A percentile compares a stretch with the other conserved stretches of the same genome.
phyloP scores from a whole-genome alignment of 2,797 vertebrate species.

The Dermochelys coriacea region DNA sequence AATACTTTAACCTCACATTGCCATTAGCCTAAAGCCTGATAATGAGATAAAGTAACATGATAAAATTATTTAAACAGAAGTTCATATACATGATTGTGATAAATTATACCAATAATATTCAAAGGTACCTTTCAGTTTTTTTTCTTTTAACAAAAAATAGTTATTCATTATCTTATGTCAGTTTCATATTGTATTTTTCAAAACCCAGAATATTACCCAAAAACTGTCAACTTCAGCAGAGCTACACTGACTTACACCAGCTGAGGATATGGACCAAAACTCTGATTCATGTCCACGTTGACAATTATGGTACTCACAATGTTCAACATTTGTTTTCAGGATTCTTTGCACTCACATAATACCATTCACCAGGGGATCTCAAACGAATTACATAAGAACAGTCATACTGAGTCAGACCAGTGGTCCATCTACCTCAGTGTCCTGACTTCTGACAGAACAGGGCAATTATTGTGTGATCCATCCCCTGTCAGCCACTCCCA shows the following conservation, averaged over 20 bases:
- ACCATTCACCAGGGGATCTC: slow-evolving; percentile 10
- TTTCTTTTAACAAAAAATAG: not conserved
- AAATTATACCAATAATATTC: not conserved
- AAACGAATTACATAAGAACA: not conserved
- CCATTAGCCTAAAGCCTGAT: not conserved
- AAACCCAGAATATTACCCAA: not conserved
- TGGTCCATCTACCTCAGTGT: not conserved
- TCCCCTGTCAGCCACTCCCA: not conserved
- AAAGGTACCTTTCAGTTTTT: not conserved
- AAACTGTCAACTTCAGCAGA: not conserved
- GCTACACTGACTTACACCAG: not conserved
- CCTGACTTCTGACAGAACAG: not conserved
- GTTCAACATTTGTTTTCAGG: slow-evolving; percentile 3
- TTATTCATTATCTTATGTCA: not conserved
- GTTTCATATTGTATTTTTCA: not conserved
- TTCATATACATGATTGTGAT: not conserved
- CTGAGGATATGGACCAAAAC: rapidly evolving
- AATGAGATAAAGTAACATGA: not conserved
- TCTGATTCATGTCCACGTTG: not conserved
- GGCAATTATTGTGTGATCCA: not conserved
- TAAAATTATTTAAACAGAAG: not conserved
- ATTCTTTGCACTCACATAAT: not conserved
- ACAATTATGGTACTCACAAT: not conserved
- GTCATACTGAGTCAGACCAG: not conserved
- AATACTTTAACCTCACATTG: not conserved